Evolutionary conservation across 2,888 invertebrate species (phyloP).

Genomic region (Dryadula phaetusa): DNA sequence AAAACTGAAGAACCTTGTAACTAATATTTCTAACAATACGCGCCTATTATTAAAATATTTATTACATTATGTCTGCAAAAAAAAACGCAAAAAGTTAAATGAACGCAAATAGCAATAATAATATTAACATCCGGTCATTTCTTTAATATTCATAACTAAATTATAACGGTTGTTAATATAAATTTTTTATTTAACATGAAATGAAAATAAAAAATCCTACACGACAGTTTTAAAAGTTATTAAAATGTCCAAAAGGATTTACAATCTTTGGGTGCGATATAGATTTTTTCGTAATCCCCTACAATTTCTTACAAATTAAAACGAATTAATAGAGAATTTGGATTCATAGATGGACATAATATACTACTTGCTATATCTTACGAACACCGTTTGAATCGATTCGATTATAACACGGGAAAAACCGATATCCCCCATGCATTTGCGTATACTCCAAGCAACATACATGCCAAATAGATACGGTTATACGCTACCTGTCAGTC

Average conservation of each 20-base stretch:
- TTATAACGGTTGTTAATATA: slow-evolving; percentile 1
- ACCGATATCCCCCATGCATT: too few species aligned
- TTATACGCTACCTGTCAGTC: too few species aligned
- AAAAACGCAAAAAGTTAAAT: slow-evolving; percentile 10
- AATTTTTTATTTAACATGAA: neutral
- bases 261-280: too few species aligned
- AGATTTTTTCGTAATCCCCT: neutral
- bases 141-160: neutral
- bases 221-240: neutral
- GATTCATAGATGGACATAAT: too few species aligned
- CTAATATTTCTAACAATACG: slow-evolving; percentile 8
- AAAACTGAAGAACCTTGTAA: slow-evolving; percentile 16
- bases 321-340: neutral
- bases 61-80: slow-evolving; percentile 1
- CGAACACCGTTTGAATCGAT: too few species aligned
- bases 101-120: slow-evolving; percentile 5
- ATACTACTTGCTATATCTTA: too few species aligned
- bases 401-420: too few species aligned
- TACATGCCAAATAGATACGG: too few species aligned
- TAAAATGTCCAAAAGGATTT: neutral
- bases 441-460: too few species aligned
- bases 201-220: neutral
- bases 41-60: slow-evolving; percentile 8
- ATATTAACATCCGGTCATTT: slow-evolving; percentile 9
- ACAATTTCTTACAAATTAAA: neutral